Conservation (phyloP, 2,888 invertebrate genomes). For the Drosophila recens region DNA sequence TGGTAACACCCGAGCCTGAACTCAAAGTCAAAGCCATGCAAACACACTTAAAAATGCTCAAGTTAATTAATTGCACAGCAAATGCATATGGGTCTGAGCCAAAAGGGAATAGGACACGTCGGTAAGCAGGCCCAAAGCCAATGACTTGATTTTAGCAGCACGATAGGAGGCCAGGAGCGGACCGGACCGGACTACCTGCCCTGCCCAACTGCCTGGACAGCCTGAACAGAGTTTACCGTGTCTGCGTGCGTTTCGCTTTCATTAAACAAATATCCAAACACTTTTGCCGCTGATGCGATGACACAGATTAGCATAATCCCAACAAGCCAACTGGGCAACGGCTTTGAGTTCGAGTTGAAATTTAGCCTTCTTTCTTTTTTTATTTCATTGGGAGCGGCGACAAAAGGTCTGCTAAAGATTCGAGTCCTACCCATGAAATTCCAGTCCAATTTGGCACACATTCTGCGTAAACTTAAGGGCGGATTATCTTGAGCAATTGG, state of each 20-base stretch:
- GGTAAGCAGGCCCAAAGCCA: slow-evolving; percentile 62
- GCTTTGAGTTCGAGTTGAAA: slow-evolving; percentile 15
- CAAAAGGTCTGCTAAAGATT: slow-evolving; percentile 66
- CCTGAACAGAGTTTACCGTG: slow-evolving; percentile 6
- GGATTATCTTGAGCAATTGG: slow-evolving; percentile 34
- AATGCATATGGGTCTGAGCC: slow-evolving; percentile 50
- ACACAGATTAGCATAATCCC: slow-evolving; percentile 71
- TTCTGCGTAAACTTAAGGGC: slow-evolving; percentile 8
- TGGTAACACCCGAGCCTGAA: slow-evolving; percentile 69
- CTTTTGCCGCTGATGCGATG: slow-evolving; percentile 77
- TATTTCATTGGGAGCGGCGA: slow-evolving; percentile 63
- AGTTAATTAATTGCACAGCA: slow-evolving; percentile 77
- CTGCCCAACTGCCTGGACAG: background rate
- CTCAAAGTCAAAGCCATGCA: slow-evolving; percentile 47
- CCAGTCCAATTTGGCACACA: slow-evolving; percentile 39
- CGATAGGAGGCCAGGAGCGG: slow-evolving; percentile 54
- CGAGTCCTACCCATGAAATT: slow-evolving; percentile 47
- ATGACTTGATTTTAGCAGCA: slow-evolving; percentile 72
- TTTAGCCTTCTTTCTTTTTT: slow-evolving; percentile 24
- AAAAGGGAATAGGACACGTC: slow-evolving; percentile 36
- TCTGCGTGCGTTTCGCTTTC: slow-evolving; percentile 75
- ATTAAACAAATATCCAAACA: slow-evolving; percentile 80
- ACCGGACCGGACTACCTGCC: slow-evolving; percentile 1
- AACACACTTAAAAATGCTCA: slow-evolving; percentile 80
- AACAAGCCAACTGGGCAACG: slow-evolving; percentile 35